Percentiles rank a stretch among this genome's conserved stretches.
Evolutionary conservation across 2,113 vertebrate genomes (phyloP).

Genomic region (Protomyctophum bolini): DNA sequence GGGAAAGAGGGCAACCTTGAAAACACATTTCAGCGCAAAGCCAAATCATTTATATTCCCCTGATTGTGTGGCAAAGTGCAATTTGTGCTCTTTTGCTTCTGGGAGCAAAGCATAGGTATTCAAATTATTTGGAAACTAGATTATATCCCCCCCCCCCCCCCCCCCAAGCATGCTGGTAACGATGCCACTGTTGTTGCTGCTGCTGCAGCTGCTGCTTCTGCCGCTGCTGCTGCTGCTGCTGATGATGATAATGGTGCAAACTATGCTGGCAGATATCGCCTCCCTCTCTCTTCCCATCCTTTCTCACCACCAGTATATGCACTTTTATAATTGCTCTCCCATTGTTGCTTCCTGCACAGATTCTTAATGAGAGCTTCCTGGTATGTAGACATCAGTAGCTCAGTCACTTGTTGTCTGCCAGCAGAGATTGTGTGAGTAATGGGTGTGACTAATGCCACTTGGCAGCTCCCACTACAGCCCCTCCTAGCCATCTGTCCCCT

Average conservation of each 20-base stretch:
- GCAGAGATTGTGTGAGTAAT: slow-evolving; percentile 75
- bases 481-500: slow-evolving; percentile 79
- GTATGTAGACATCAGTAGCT: slow-evolving; percentile 69
- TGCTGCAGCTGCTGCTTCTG: too few relatives aligned
- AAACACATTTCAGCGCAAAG: slow-evolving; percentile 1
- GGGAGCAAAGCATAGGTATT: too few relatives aligned
- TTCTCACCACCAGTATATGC: slow-evolving; percentile 49
- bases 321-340: slow-evolving; percentile 61
- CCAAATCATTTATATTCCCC: neutral
- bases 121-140: too few relatives aligned
- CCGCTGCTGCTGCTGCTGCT: neutral
- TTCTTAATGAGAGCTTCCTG: slow-evolving; percentile 76
- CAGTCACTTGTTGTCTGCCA: slow-evolving; percentile 74
- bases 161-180: too few relatives aligned
- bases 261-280: slow-evolving; percentile 35
- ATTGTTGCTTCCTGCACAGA: slow-evolving; percentile 71
- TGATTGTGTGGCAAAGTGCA: neutral
- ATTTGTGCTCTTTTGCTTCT: too few relatives aligned
- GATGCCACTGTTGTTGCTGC: too few relatives aligned
- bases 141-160: too few relatives aligned
- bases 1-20: slow-evolving; percentile 4
- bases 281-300: slow-evolving; percentile 27
- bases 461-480: slow-evolving; percentile 73
- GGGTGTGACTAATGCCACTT: slow-evolving; percentile 81
- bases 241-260: slow-evolving; percentile 18